phyloP scores from a whole-genome alignment of 2,888 invertebrate species.

The Galerucella nymphaeae region DNA sequence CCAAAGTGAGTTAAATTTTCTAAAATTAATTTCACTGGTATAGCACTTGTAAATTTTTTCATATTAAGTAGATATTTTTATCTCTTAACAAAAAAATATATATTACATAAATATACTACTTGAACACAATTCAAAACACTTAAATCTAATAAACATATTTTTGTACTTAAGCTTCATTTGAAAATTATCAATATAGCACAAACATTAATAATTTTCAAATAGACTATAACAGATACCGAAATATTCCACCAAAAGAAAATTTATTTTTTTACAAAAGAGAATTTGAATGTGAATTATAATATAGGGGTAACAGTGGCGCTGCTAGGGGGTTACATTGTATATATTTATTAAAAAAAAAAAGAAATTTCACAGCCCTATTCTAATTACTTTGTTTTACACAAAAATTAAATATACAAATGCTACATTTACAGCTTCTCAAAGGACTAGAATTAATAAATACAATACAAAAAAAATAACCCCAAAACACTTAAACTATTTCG shows the following conservation, averaged over 20 bases:
- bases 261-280: too few relatives aligned
- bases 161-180: background rate
- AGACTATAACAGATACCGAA: too few relatives aligned
- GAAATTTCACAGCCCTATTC: constrained; percentile 2
- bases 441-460: constrained; percentile 22
- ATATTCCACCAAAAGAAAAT: too few relatives aligned
- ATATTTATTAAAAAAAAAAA: background rate
- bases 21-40: background rate
- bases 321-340: background rate
- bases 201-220: too few relatives aligned
- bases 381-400: constrained; percentile 2
- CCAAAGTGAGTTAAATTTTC: background rate
- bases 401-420: constrained; percentile 8
- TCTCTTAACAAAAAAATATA: background rate
- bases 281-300: too few relatives aligned
- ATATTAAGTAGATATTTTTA: background rate
- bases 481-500: constrained; percentile 6
- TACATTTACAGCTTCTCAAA: background rate
- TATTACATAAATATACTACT: background rate
- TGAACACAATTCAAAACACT: constrained; percentile 4
- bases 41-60: constrained; percentile 6
- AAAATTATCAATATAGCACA: too few relatives aligned
- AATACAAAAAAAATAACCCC: constrained; percentile 33
- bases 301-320: background rate
- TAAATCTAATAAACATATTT: constrained; percentile 13